A percentile compares a stretch with the other conserved stretches of the same genome.
Conservation (phyloP, 2,888 invertebrate genomes). For the Spodoptera exigua region DNA sequence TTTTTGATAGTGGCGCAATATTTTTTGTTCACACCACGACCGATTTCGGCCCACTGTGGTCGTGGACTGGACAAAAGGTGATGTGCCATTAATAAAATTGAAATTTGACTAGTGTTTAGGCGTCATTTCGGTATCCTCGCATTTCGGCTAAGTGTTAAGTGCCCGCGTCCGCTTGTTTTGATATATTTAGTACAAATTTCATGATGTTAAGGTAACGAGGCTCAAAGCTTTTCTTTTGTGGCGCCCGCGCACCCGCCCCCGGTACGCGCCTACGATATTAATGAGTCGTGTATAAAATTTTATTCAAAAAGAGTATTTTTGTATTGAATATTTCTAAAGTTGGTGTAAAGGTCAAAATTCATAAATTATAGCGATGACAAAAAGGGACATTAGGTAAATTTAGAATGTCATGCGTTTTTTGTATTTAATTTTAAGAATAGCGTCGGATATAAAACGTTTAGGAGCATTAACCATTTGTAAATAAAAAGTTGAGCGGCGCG, state of each 20-base stretch:
- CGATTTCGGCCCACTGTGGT: slow-evolving; percentile 56
- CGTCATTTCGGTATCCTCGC: slow-evolving; percentile 89
- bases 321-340: slow-evolving; percentile 90
- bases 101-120: slow-evolving; percentile 87
- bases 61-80: slow-evolving; percentile 59
- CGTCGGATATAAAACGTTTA: slow-evolving; percentile 91
- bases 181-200: slow-evolving; percentile 90
- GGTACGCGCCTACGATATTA: slow-evolving; percentile 75
- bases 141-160: slow-evolving; percentile 88
- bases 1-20: slow-evolving; percentile 74
- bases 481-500: slow-evolving; percentile 84
- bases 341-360: slow-evolving; percentile 90
- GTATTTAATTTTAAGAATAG: slow-evolving; percentile 90
- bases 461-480: slow-evolving; percentile 93
- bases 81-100: slow-evolving; percentile 66
- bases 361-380: slow-evolving; percentile 88
- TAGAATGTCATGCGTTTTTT: slow-evolving; percentile 89
- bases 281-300: slow-evolving; percentile 89
- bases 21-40: slow-evolving; percentile 60
- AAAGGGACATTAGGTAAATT: slow-evolving; percentile 87
- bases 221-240: slow-evolving; percentile 88
- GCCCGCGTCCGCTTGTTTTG: slow-evolving; percentile 86
- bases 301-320: slow-evolving; percentile 90
- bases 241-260: slow-evolving; percentile 76
- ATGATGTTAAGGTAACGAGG: slow-evolving; percentile 89